phyloP scores from a whole-genome alignment of 2,113 vertebrate species.

The Leucopsar rothschildi region DNA sequence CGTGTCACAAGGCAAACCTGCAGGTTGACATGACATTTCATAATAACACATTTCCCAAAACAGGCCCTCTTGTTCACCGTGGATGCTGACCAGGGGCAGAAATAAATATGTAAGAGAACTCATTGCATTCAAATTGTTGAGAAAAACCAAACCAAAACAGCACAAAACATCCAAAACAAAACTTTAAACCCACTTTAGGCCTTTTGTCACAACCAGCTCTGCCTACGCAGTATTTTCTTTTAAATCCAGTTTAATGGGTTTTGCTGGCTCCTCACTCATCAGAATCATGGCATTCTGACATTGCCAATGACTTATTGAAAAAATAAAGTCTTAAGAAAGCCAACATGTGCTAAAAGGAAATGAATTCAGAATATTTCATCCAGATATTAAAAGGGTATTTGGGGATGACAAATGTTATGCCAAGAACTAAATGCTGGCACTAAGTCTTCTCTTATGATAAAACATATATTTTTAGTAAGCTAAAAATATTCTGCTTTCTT shows the following conservation, averaged over 20 bases:
- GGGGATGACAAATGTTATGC: slow-evolving; percentile 5
- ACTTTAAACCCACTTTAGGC: background rate
- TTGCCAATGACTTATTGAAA: slow-evolving; percentile 17
- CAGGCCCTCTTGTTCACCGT: background rate
- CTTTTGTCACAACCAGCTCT: background rate
- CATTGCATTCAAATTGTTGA: background rate
- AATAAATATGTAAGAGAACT: background rate
- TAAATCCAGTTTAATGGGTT: slow-evolving; percentile 22
- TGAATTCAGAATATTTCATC: slow-evolving; percentile 39
- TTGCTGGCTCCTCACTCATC: background rate
- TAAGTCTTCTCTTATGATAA: slow-evolving; percentile 16
- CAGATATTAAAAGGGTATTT: background rate
- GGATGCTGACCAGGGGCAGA: background rate
- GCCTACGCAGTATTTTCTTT: background rate
- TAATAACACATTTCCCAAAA: background rate
- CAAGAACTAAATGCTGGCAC: slow-evolving; percentile 20
- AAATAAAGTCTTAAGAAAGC: slow-evolving; percentile 30
- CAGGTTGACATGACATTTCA: background rate
- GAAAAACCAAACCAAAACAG: background rate
- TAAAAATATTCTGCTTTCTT: slow-evolving; percentile 43
- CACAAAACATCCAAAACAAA: background rate
- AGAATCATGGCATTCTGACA: background rate
- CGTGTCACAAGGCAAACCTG: background rate
- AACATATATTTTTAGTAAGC: slow-evolving; percentile 28
- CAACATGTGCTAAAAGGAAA: slow-evolving; percentile 37